These are phyloP conservation scores for Pseudopodoces humilis DNA, from an alignment of 2,113 vertebrate species.

Conservation along the genomic window DNA sequence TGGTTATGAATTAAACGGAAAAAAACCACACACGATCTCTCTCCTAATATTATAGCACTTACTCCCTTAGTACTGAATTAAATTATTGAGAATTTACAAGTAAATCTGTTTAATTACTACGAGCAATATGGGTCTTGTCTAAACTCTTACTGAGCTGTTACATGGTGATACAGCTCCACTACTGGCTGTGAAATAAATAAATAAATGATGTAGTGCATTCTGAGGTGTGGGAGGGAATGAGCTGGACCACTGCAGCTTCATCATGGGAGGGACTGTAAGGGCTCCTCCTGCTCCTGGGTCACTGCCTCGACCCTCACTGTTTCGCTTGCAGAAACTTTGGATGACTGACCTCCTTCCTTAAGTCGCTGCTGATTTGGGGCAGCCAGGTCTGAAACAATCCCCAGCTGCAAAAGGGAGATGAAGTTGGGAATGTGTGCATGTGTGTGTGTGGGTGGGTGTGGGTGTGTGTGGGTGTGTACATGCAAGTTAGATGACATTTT, in stretches of 20 bases:
- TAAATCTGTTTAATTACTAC: conserved; percentile 54
- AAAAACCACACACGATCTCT: neutral
- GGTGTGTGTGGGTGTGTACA: rapidly evolving
- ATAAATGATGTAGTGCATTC: neutral
- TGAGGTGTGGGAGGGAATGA: neutral
- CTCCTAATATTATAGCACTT: conserved; percentile 29
- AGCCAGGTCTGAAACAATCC: neutral
- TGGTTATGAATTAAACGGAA: conserved; percentile 16
- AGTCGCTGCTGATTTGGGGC: neutral
- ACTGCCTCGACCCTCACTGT: rapidly evolving
- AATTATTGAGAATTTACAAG: conserved; percentile 44
- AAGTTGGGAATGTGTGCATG: neutral
- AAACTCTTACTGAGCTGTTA: neutral
- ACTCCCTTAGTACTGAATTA: conserved; percentile 1
- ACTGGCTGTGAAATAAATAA: neutral
- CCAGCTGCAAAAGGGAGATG: neutral
- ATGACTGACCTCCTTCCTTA: neutral
- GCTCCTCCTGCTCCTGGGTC: neutral
- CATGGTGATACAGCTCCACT: neutral
- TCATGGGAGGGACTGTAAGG: neutral
- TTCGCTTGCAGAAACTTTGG: neutral
- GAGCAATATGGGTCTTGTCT: neutral
- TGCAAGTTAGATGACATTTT: neutral
- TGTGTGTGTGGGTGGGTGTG: too few species aligned
- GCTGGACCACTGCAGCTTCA: neutral